Conservation (phyloP, 2,888 invertebrate species). For the Rotaria sp. region DNA sequence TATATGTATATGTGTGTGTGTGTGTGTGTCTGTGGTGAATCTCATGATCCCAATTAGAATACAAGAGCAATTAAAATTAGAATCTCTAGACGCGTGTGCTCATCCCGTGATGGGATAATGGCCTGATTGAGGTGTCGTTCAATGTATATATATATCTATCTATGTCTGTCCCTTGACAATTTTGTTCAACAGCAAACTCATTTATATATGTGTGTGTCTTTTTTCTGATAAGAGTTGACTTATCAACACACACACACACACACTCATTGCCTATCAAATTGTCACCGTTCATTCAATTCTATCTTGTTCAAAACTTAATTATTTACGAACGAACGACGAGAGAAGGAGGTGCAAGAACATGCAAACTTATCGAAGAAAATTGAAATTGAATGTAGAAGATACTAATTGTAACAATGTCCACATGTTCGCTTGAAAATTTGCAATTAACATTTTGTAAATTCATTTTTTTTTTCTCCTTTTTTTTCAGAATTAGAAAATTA, state of each 20-base stretch:
- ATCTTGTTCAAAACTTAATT: slow-evolving; percentile 17
- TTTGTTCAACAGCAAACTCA: not conserved
- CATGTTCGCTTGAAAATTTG: slow-evolving; percentile 22
- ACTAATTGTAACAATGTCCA: slow-evolving; percentile 15
- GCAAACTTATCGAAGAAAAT: slow-evolving; percentile 30
- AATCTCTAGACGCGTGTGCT: slow-evolving; percentile 17
- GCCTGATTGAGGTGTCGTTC: slow-evolving; percentile 26
- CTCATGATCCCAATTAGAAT: slow-evolving; percentile 22
- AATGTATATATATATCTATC: not conserved
- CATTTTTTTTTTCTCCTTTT: not conserved
- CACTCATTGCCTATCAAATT: not conserved
- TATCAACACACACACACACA: not conserved
- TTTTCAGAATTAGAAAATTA: not conserved
- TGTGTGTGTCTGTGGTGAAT: slow-evolving; percentile 20
- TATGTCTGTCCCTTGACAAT: slow-evolving; percentile 8
- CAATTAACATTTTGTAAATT: slow-evolving; percentile 7
- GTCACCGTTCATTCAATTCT: slow-evolving; percentile 19
- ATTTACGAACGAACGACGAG: slow-evolving; percentile 13
- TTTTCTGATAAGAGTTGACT: slow-evolving; percentile 28
- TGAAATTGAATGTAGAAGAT: slow-evolving; percentile 23
- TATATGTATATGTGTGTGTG: not conserved
- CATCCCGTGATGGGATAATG: slow-evolving; percentile 30
- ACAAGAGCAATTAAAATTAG: slow-evolving; percentile 21
- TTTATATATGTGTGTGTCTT: not conserved
- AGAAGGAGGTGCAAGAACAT: slow-evolving; percentile 24